Conservation (phyloP, 1,140 invertebrate genomes). For the Drosophila repleta region DNA sequence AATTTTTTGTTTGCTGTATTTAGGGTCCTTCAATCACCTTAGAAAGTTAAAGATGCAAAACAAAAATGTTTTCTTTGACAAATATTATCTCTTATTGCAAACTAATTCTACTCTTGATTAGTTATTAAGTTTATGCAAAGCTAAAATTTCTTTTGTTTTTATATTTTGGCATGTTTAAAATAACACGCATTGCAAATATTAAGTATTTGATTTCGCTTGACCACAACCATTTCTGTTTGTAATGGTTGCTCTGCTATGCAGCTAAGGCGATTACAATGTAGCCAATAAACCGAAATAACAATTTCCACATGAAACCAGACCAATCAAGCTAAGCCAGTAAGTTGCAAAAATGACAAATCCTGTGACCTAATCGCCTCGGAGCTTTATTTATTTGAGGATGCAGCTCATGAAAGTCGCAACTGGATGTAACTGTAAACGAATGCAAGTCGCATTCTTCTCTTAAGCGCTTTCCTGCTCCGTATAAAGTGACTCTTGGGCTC, state of each 20-base stretch:
- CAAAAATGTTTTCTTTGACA: no score
- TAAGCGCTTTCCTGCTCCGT: no score
- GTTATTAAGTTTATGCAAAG: no score
- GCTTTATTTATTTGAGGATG: conserved; percentile 8
- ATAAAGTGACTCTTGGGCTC: no score
- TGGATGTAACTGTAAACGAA: no score
- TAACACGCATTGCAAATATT: not conserved
- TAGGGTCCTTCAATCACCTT: no score
- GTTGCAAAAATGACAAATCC: conserved; percentile 23
- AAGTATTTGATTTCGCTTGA: not conserved
- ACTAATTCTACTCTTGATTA: no score
- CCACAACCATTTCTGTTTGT: conserved; percentile 1
- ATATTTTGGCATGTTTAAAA: not conserved
- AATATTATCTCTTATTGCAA: no score
- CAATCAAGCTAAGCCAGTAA: conserved; percentile 25
- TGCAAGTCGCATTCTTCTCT: no score
- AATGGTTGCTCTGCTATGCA: conserved; percentile 9
- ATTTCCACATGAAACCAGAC: not conserved
- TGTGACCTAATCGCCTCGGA: conserved; percentile 22
- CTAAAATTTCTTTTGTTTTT: not conserved
- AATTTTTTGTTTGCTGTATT: no score
- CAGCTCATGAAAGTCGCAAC: not conserved
- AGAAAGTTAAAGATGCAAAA: no score
- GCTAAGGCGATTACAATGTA: conserved; percentile 25
- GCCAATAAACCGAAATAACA: conserved; percentile 3